phyloP scores from a whole-genome alignment of 2,113 vertebrate species.

The Bothrops jararaca region DNA sequence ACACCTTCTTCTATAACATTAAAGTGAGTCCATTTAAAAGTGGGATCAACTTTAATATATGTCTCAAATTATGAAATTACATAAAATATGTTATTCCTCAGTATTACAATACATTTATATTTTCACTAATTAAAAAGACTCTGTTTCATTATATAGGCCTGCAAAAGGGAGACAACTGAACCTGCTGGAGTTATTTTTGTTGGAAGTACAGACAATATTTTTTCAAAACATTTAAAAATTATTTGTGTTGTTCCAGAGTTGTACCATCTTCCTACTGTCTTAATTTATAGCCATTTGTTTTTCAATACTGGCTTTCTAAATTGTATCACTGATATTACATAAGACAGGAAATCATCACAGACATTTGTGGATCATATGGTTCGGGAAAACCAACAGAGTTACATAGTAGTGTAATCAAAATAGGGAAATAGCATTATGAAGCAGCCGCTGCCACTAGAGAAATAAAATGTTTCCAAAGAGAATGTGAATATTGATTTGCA shows the following conservation, averaged over 20 bases:
- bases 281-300: background rate
- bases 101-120: background rate
- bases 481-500: background rate
- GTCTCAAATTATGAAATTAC: background rate
- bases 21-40: background rate
- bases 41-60: background rate
- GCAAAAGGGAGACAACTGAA: background rate
- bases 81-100: background rate
- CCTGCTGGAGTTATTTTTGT: background rate
- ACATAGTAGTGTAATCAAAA: background rate
- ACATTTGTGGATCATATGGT: background rate
- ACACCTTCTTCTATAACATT: slow-evolving; percentile 12
- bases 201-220: background rate
- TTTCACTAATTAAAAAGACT: background rate
- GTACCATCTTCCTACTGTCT: background rate
- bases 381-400: background rate
- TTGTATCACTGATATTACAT: background rate
- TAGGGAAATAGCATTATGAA: background rate
- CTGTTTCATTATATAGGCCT: background rate
- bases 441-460: no score
- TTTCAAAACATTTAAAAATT: background rate
- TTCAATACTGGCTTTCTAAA: background rate
- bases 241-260: background rate
- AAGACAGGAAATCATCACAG: background rate
- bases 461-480: background rate